Evolutionary conservation across 2,888 invertebrate genomes (phyloP).

Genomic region (Tubulanus polymorphus): DNA sequence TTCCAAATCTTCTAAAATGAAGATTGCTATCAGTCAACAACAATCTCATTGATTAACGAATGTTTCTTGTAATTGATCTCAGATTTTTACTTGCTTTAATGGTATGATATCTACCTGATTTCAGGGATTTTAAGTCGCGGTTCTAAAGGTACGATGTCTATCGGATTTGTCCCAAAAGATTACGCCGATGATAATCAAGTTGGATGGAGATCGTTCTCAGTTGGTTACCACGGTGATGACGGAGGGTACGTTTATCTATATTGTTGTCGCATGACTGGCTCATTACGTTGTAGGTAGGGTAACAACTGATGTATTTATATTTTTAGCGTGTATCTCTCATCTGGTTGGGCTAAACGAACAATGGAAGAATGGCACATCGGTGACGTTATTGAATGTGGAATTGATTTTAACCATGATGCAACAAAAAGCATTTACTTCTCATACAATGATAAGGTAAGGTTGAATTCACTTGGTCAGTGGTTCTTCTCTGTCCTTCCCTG

Average conservation of each 20-base stretch:
- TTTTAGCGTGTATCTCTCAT: not conserved
- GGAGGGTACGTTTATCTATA: too few species aligned
- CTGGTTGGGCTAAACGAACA: not conserved
- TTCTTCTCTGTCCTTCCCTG: too few species aligned
- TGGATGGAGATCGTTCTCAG: slow-evolving; percentile 35
- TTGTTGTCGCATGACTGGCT: too few species aligned
- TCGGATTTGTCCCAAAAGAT: slow-evolving; percentile 29
- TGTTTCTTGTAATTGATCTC: not conserved
- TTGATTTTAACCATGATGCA: not conserved
- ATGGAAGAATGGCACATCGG: not conserved
- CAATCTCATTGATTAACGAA: not conserved
- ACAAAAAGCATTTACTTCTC: not conserved
- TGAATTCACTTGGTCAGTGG: too few species aligned
- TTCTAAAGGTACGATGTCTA: slow-evolving; percentile 7
- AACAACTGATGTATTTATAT: too few species aligned
- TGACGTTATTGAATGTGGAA: not conserved
- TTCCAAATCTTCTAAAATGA: too few species aligned
- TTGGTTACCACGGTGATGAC: slow-evolving; percentile 40
- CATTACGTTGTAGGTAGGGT: too few species aligned
- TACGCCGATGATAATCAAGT: slow-evolving; percentile 38
- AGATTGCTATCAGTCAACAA: too few species aligned
- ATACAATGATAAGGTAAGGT: not conserved
- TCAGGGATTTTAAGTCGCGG: slow-evolving; percentile 8
- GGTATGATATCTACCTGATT: not conserved
- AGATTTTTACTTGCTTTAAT: not conserved